These are phyloP conservation scores for Carcinoscorpius rotundicauda DNA, from an alignment of 1,140 invertebrate species.

Conservation along the genomic window DNA sequence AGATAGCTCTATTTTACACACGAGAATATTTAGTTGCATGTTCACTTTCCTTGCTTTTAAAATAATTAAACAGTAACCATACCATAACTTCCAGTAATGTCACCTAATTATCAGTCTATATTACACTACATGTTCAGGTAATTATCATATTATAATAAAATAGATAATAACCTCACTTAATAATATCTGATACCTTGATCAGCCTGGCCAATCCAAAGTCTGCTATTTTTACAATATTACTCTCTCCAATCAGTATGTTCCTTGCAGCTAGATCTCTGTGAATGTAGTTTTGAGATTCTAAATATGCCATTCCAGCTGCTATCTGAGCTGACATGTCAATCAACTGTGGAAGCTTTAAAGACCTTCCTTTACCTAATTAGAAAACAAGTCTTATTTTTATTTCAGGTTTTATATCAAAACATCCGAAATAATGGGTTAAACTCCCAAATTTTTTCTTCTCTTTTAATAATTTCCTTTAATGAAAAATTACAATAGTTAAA, in stretches of 20 bases:
- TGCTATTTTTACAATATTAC: conserved; percentile 77
- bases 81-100: too few relatives aligned
- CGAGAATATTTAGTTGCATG: too few relatives aligned
- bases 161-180: conserved; percentile 1
- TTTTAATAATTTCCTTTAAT: neutral
- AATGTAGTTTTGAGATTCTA: conserved; percentile 98
- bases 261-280: conserved; percentile 88
- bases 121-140: conserved; percentile 2
- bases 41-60: too few relatives aligned
- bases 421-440: neutral
- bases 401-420: neutral
- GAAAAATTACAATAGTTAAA: neutral
- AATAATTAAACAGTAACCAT: too few relatives aligned
- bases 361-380: conserved; percentile 16
- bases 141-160: neutral
- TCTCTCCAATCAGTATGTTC: conserved; percentile 91
- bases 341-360: conserved; percentile 35
- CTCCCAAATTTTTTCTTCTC: neutral
- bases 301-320: conserved; percentile 96
- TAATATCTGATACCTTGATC: conserved; percentile 53
- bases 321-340: conserved; percentile 99
- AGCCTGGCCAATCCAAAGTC: conserved; percentile 95
- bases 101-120: too few relatives aligned
- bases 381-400: neutral
- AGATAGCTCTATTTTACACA: too few relatives aligned